Base-by-base conservation (phyloP, 2,888 invertebrate species). In the Pyrrhia umbra region DNA sequence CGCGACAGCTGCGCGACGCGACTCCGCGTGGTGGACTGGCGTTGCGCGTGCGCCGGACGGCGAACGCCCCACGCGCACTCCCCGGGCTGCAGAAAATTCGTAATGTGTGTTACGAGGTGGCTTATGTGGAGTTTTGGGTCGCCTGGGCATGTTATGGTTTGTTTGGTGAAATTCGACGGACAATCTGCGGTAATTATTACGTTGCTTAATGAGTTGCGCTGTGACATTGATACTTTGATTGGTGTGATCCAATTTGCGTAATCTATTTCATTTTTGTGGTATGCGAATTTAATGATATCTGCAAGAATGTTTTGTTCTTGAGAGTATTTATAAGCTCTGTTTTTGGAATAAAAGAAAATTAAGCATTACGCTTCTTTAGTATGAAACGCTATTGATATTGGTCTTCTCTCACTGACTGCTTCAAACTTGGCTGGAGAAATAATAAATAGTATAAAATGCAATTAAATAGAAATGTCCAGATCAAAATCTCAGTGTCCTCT, bases 1-100 rank as follows among this genome's bases (percentile, higher is more conserved):
- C 88, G 90, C 88, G 89, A 87, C 88, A 85, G 85, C 85, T 89
- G 88, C 91, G 92, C 93, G 92, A 85, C 89, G 88, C 93, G 92
- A 83, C 87, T 85, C 77, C 90, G 92, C 91, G 92, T 89, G 83
- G 84, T 88, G 80, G 84, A 93, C 93, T 93, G 93, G 78, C 84
- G 69, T 30, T 80, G 87, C 86, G 85, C 85, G 81, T 84, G 86
- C 85, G 85, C 79, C 71, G 79, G 75, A 68, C 73, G 68, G 72
- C 60, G 66, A 77, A 70, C 79, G 79, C 76, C 77, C 84, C 85
- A 88, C 88, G 87, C 86, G 82, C 84, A 77, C 83, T 78, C 82
- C 68, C 76, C 74, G 61, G 47, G 27, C 67, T 78, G 87, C 89
- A 85, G 86, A 85, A 86, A 84, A 86, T 82, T 82, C 81, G 88